A percentile compares a stretch with the other conserved stretches of the same genome.
These are phyloP conservation scores for Melikaiella ostensackeni DNA, from an alignment of 2,888 invertebrate genomes.

Conservation along the genomic window DNA sequence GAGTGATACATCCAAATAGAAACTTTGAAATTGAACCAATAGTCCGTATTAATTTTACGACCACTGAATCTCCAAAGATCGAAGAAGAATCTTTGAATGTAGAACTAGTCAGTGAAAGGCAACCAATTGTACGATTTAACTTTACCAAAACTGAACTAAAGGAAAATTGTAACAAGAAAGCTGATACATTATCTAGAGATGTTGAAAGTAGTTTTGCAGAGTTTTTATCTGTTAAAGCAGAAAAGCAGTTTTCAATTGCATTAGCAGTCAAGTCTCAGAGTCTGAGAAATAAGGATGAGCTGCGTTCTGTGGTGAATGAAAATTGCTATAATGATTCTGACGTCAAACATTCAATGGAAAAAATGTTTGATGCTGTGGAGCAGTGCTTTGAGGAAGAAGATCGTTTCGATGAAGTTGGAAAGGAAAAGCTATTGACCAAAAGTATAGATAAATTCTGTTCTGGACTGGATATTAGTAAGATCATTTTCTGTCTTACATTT, in stretches of 20 bases:
- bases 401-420: background rate
- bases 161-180: background rate
- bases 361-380: background rate
- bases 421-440: background rate
- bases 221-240: background rate
- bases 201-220: background rate
- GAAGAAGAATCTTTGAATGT: background rate
- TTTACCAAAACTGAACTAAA: background rate
- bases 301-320: background rate
- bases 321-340: background rate
- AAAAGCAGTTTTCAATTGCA: conserved; percentile 1
- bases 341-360: background rate
- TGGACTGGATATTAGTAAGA: conserved; percentile 3
- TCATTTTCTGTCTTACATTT: background rate
- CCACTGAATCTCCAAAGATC: background rate
- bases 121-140: background rate
- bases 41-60: background rate
- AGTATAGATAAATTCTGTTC: conserved; percentile 20
- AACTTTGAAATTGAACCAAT: background rate
- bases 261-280: background rate
- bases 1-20: background rate
- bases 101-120: background rate
- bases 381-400: conserved; percentile 2
- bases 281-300: background rate
- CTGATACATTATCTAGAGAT: background rate